Percentiles rank a stretch among this genome's conserved stretches.
These are phyloP conservation scores for Standfussiana lucernea DNA, from an alignment of 2,888 invertebrate genomes.

Conservation along the genomic window DNA sequence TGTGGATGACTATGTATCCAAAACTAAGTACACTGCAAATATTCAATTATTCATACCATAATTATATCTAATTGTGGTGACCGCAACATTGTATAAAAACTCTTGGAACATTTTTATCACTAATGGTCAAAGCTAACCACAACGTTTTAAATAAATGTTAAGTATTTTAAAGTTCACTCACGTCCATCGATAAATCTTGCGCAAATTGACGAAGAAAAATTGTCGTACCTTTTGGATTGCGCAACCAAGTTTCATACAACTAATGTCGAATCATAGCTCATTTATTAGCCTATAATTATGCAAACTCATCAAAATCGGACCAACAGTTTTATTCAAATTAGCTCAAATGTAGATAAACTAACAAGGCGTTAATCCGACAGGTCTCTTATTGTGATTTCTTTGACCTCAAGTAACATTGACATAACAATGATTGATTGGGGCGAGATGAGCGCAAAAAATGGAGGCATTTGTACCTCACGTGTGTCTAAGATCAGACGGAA, in stretches of 20 bases:
- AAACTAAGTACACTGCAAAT: background rate
- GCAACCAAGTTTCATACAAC: background rate
- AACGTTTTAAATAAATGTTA: slow-evolving; percentile 14
- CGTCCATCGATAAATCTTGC: background rate
- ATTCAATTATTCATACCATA: slow-evolving; percentile 15
- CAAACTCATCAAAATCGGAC: background rate
- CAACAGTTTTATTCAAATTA: background rate
- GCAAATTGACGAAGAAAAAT: background rate
- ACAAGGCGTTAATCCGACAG: background rate
- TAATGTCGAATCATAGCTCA: background rate
- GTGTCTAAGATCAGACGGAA: background rate
- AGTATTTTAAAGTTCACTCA: slow-evolving; percentile 3
- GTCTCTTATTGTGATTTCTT: background rate
- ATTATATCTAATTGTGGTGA: background rate
- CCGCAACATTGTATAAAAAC: slow-evolving; percentile 28
- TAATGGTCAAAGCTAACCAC: slow-evolving; percentile 4
- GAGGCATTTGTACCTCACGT: background rate
- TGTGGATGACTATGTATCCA: background rate
- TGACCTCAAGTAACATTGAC: slow-evolving; percentile 33
- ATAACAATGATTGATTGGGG: background rate
- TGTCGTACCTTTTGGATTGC: background rate
- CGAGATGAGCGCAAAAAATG: background rate
- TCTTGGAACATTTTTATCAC: background rate
- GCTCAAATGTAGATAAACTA: background rate
- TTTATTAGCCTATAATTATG: background rate